phyloP scores from a whole-genome alignment of 2,888 invertebrate species.

The Julus scanicus region DNA sequence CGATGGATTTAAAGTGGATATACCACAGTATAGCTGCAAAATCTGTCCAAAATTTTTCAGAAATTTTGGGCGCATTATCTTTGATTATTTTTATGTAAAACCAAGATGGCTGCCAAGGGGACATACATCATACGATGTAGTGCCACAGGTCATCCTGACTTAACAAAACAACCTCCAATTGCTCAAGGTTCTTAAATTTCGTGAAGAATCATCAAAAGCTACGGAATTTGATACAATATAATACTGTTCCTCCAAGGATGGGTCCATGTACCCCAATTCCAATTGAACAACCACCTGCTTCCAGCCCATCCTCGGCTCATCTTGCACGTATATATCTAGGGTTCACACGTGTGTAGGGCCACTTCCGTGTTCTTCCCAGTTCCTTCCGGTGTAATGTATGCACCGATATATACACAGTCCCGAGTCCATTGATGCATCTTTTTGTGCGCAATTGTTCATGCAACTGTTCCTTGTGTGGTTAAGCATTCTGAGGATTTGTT shows the following conservation, averaged over 20 bases:
- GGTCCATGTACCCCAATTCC: background rate
- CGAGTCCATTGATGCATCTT: slow-evolving; percentile 33
- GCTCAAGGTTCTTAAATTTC: slow-evolving; percentile 24
- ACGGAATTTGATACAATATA: slow-evolving; percentile 12
- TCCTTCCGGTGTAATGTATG: slow-evolving; percentile 24
- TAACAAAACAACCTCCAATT: background rate
- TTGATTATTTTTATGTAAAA: no score
- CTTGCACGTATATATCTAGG: background rate
- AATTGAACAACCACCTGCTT: slow-evolving; percentile 11
- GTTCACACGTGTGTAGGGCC: background rate
- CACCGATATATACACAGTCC: background rate
- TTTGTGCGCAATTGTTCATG: slow-evolving; percentile 33
- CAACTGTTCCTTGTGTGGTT: slow-evolving; percentile 26
- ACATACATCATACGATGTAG: no score
- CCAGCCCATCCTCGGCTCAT: background rate
- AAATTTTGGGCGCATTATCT: no score
- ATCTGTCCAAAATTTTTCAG: no score
- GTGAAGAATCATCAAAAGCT: background rate
- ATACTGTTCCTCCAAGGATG: background rate
- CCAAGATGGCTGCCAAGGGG: no score
- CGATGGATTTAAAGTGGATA: background rate
- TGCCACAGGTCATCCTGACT: no score
- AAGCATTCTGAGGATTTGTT: slow-evolving; percentile 22
- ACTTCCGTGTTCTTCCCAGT: slow-evolving; percentile 18
- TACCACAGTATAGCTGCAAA: background rate